Base-by-base conservation (phyloP, 2,888 invertebrate genomes). In the Apamea crenata region DNA sequence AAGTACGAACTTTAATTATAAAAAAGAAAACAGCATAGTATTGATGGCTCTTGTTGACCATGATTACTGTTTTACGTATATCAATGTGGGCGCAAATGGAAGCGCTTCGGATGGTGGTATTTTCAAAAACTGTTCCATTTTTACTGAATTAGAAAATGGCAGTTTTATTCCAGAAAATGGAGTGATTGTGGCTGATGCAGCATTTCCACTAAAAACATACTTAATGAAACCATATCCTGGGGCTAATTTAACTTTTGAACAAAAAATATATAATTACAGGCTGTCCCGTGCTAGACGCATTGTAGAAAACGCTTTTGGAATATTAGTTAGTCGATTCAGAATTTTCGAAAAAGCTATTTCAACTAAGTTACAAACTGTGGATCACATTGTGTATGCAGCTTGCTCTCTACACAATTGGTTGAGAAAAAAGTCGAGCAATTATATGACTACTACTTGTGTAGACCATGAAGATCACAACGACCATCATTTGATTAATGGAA, bases 1-100 rank as follows among this genome's bases (percentile, higher is more conserved):
- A 69, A 88, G 88, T 76, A 47, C 77, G 63, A 87, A 77, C 71
- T 90, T 73, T 71, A 90, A 90, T 82, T 91, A 91, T 83, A 90
- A 91, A 86, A 78, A 83, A 74, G 53, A 40, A 21, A 86, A 87
- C 68, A 89, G 89, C 67, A 84, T 88, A 50, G 87, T 91, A 32
- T 82, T 91, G 59, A 75, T 91, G 76, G 91, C 89, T 61, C 61
- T 89, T 56, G 89, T 89, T 53, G 79, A 84, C 72, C 75, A 84
- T 75, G 77, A 88, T 61, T 89, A 87, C 71, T 70, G 80, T 67
- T 89, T 88, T 83, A 67, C 82, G 36, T 83, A 82, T 66, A 80
- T 80, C 53, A 76, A 88, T 81, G 80, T 88, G 32, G 90, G 59
- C 14, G 59, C 59, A 61, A 61, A 61, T 61, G 59, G 59, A 61